Evolutionary conservation across 2,113 vertebrate genomes (phyloP), one percentile per base, ranked within the genome.

Genomic region (Spheniscus mendiculus): DNA sequence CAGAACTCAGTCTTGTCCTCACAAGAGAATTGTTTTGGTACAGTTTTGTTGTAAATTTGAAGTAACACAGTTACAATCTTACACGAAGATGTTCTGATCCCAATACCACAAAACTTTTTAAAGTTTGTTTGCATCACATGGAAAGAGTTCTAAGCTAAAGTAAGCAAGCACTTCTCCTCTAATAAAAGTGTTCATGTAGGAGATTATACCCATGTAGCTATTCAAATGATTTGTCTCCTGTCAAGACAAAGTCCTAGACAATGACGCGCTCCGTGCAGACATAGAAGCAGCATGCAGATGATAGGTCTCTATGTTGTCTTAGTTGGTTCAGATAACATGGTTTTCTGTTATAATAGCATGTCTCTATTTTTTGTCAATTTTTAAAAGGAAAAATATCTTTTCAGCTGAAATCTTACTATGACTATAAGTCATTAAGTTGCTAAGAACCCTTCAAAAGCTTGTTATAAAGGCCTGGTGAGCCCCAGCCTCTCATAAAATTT

Each of bases 21-120:
- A 79, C 40, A 49, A 82, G 5, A 79, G 58, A 89, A 80, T 69
- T 49, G 58, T 52, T 94, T 91, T 91, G n/a, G 70, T 87, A 85
- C 27, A 65, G 45, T 77, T 84, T 56, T 49, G 49, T 74, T 82
- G 62, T 77, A 81, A 72, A 94, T 72, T 45, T 77, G 36, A 91
- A 95, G 65, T 61, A 87, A 79, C 58, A 44, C 11, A 42, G 47
- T 56, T 55, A 79, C 0, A 4, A n/a, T 18, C n/a, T 85, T 76
- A 89, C 55, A 85, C 6, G 11, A 11, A 44, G 27, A 70, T 58
- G 65, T 81, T 86, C 84, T 66, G 50, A 62, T 86, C 90, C 67
- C 71, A 93, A 78, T 81, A 74, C 90, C 94, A 97, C 83, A 94
- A 67, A 78, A 40, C 42, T 45, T 93, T 95, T 91, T 62, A 0